Base-by-base conservation (phyloP, 2,113 vertebrate genomes). In the Caloenas nicobarica region DNA sequence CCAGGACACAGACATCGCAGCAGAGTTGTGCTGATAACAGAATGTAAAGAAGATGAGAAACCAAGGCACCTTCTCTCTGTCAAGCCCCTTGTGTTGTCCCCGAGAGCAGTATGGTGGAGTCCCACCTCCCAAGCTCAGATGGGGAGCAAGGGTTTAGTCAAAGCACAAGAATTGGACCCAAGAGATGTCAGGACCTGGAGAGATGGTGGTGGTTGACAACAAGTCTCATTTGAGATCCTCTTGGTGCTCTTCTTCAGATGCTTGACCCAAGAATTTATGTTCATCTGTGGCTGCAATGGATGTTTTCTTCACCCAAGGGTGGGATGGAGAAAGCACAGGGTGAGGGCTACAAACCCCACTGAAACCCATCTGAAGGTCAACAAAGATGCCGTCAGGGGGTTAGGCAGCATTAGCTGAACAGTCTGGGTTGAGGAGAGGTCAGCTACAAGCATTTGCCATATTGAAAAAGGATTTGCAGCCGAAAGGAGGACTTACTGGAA, bases 381-480 rank as follows among this genome's bases (percentile, higher is more conserved):
- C 24, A 36, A 28, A 73, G 64, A 40, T 38, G 42, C 29, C 28
- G 5, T 69, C 23, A 8, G 51, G 22, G 66, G 7, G 17, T 9
- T 2, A 0, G 53, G 61, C 9, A 83, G 36, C 6, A 8, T n/a
- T 24, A 50, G 33, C 60, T 0, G 8, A 28, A 34, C 26, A 17
- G n/a, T 15, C 16, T 2, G 9, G 58, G 54, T 22, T 76, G 72
- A 72, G 40, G 34, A 77, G 56, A 86, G 85, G 66, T 72, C 74
- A 72, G 11, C 70, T 34, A 11, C 18, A 83, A 71, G 69, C 53
- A 23, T 38, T 81, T 78, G 51, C 33, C 91, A 92, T 79, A 73
- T 72, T 97, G 94, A 79, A 92, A 95, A 95, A 77, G 54, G 77
- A 95, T 95, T 91, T 91, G 71, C 66, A 81, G 62, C n/a, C 4